phyloP scores from a whole-genome alignment of 2,888 invertebrate genomes.

The Syrphus vitripennis region DNA sequence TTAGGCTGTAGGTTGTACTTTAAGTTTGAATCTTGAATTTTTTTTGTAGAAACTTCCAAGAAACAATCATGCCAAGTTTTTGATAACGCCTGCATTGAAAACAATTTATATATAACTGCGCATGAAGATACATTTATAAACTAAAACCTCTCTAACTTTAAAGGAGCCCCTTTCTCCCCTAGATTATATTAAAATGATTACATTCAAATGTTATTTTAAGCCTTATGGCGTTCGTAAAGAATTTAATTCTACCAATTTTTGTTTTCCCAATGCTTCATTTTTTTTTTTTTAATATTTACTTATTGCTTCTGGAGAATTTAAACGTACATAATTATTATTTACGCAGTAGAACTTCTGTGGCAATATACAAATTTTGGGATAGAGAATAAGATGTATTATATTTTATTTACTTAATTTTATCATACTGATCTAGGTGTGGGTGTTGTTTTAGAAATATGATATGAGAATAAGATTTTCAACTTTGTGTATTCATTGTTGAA shows the following conservation, averaged over 20 bases:
- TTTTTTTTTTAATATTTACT: neutral
- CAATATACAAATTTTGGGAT: neutral
- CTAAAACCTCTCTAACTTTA: no score
- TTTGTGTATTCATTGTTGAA: constrained; percentile 32
- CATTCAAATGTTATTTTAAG: neutral
- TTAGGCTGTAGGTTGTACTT: no score
- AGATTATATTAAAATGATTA: neutral
- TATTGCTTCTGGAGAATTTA: neutral
- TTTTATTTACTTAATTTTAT: constrained; percentile 16
- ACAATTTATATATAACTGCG: no score
- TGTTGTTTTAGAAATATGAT: constrained; percentile 26
- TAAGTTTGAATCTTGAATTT: no score
- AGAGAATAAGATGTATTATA: neutral
- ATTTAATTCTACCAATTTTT: neutral
- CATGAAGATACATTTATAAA: no score
- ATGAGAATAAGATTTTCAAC: constrained; percentile 28
- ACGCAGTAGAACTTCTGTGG: neutral
- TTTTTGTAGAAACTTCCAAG: no score
- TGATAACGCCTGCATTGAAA: no score
- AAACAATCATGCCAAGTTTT: no score
- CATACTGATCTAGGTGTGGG: constrained; percentile 1
- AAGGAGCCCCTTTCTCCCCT: neutral
- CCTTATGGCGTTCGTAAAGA: neutral
- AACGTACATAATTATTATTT: neutral
- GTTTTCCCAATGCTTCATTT: neutral